Evolutionary conservation across 2,888 invertebrate species (phyloP).

Genomic region (Drosophila picticornis): DNA sequence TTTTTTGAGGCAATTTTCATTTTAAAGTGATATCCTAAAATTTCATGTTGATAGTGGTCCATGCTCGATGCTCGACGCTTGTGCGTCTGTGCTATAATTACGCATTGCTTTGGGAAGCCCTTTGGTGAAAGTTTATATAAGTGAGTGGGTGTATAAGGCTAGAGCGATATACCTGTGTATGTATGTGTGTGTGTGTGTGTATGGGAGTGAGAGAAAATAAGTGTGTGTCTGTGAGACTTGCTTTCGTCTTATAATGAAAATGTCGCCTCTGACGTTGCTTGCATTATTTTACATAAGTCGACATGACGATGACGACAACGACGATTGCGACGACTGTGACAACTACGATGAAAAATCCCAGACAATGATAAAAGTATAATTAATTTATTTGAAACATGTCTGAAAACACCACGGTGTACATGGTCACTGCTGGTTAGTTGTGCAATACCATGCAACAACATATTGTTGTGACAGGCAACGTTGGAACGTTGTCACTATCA

Average conservation of each 20-base stretch:
- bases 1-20: not conserved
- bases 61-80: conserved; percentile 1
- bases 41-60: not conserved
- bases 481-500: conserved; percentile 60
- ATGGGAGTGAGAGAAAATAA: not conserved
- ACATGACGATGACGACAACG: conserved; percentile 21
- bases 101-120: conserved; percentile 39
- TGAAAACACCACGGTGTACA: conserved; percentile 13
- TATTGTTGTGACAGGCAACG: conserved; percentile 47
- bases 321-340: conserved; percentile 12
- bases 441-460: conserved; percentile 3
- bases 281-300: conserved; percentile 65
- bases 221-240: conserved; percentile 4
- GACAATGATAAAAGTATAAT: conserved; percentile 69
- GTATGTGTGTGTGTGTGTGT: not conserved
- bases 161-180: not conserved
- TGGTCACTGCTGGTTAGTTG: conserved; percentile 3
- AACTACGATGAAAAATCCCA: conserved; percentile 27
- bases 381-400: conserved; percentile 60
- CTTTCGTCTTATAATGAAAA: conserved; percentile 54
- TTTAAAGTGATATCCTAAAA: not conserved
- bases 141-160: conserved; percentile 16
- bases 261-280: conserved; percentile 66
- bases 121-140: conserved; percentile 65
- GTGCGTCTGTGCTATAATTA: conserved; percentile 66